These are phyloP conservation scores for Phymatocera aterrima DNA, from an alignment of 2,888 invertebrate species.

Conservation along the genomic window DNA sequence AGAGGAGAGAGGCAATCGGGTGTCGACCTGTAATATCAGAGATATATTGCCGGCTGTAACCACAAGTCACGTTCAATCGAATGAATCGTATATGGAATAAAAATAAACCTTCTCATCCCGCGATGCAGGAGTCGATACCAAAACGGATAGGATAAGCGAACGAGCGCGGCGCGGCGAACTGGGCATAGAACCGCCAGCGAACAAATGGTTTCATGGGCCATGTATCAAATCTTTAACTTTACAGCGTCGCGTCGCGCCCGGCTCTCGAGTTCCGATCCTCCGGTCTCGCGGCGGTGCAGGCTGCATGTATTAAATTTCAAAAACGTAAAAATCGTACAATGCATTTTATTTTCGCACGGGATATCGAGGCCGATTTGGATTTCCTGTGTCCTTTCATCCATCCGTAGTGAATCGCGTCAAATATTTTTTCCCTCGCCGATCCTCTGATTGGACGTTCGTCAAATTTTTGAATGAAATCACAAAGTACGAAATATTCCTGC, in stretches of 20 bases:
- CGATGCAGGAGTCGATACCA: slow-evolving; percentile 28
- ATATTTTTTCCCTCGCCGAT: too few relatives aligned
- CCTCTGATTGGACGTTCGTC: too few relatives aligned
- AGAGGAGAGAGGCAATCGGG: slow-evolving; percentile 37
- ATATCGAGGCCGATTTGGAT: background rate
- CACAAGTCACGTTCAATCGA: slow-evolving; percentile 72
- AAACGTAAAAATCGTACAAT: background rate
- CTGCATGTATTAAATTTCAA: background rate
- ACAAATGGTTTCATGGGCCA: slow-evolving; percentile 39
- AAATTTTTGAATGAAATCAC: too few relatives aligned
- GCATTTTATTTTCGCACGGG: background rate
- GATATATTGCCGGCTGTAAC: slow-evolving; percentile 68
- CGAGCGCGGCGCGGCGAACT: background rate
- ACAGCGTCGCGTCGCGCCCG: slow-evolving; percentile 22
- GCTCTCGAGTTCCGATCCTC: background rate
- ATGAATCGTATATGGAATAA: slow-evolving; percentile 68
- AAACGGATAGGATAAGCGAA: slow-evolving; percentile 16
- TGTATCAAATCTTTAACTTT: slow-evolving; percentile 43
- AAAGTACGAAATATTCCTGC: too few relatives aligned
- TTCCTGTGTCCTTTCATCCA: too few relatives aligned
- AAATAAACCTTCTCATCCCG: slow-evolving; percentile 62
- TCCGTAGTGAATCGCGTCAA: too few relatives aligned
- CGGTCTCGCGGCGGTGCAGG: background rate
- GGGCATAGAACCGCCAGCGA: slow-evolving; percentile 30
- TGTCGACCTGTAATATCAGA: slow-evolving; percentile 69